Conservation (phyloP, 1,140 invertebrate genomes). For the Drosophila suzukii region DNA sequence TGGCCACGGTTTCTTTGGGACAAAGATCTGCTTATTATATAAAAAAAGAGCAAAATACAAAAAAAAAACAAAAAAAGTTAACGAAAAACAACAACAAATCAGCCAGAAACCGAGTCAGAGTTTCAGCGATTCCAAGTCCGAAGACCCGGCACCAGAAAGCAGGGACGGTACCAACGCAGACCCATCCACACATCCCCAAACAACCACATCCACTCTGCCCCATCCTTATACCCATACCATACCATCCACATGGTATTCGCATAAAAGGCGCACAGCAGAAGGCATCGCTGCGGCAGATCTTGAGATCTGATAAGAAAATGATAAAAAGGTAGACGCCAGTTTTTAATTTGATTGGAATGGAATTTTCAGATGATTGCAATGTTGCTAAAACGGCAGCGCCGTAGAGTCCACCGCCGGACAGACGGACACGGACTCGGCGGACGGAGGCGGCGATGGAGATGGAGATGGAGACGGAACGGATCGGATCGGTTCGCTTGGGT, state of each 20-base stretch:
- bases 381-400: conserved; percentile 81
- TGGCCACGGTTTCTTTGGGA: conserved; percentile 84
- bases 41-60: conserved; percentile 66
- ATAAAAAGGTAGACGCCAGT: conserved; percentile 84
- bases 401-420: conserved; percentile 41
- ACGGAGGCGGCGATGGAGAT: too few relatives aligned
- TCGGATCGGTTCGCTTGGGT: conserved; percentile 16
- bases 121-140: conserved; percentile 35
- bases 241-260: conserved; percentile 49
- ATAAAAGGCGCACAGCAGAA: conserved; percentile 80
- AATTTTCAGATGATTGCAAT: conserved; percentile 83
- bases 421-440: conserved; percentile 19
- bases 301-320: conserved; percentile 84
- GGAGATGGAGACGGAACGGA: conserved; percentile 21
- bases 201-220: conserved; percentile 13
- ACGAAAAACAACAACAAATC: conserved; percentile 69
- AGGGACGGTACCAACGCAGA: conserved; percentile 47
- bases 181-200: conserved; percentile 55
- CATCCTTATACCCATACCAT: conserved; percentile 44
- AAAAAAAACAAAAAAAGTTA: conserved; percentile 46
- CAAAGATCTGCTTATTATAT: conserved; percentile 84
- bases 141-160: conserved; percentile 13
- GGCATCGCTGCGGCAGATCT: conserved; percentile 83
- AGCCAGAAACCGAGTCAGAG: conserved; percentile 57
- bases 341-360: conserved; percentile 84